These are phyloP conservation scores for Drosophila asahinai DNA, from an alignment of 1,140 invertebrate genomes.

Conservation along the genomic window DNA sequence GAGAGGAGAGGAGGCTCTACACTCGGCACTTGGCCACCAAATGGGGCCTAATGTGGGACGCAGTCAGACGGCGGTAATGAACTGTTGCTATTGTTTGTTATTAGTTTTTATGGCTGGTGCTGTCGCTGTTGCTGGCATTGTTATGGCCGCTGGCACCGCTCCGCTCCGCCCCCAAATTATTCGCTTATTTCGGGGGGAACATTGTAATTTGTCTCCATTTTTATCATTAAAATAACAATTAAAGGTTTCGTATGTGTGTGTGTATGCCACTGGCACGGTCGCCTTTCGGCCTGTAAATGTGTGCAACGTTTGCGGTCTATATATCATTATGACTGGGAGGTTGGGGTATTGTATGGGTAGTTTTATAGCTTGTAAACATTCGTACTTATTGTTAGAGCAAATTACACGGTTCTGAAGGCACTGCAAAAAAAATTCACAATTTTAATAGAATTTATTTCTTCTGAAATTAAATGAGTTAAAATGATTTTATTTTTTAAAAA, in stretches of 20 bases:
- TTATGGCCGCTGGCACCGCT: constrained; percentile 25
- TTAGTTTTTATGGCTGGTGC: constrained; percentile 76
- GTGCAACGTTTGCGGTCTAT: constrained; percentile 76
- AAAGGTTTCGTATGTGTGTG: constrained; percentile 63
- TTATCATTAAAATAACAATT: constrained; percentile 84
- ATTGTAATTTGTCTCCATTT: constrained; percentile 81
- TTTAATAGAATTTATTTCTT: no score
- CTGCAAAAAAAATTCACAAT: neutral
- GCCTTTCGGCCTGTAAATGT: constrained; percentile 52
- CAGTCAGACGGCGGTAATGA: constrained; percentile 60
- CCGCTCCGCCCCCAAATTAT: constrained; percentile 29
- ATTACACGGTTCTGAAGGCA: constrained; percentile 35
- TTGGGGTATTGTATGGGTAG: constrained; percentile 56
- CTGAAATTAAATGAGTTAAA: no score
- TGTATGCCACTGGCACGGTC: constrained; percentile 31
- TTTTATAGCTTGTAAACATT: constrained; percentile 84
- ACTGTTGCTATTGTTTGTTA: constrained; percentile 82
- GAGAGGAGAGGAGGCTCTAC: constrained; percentile 12
- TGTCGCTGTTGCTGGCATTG: constrained; percentile 19
- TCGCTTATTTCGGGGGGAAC: constrained; percentile 24
- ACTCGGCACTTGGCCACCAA: constrained; percentile 17
- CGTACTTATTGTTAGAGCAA: constrained; percentile 70
- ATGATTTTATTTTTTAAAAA: no score
- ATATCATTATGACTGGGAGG: constrained; percentile 56
- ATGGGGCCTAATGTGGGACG: constrained; percentile 51